Conservation (phyloP, 2,797 vertebrate genomes). For the Poecile montanus region DNA sequence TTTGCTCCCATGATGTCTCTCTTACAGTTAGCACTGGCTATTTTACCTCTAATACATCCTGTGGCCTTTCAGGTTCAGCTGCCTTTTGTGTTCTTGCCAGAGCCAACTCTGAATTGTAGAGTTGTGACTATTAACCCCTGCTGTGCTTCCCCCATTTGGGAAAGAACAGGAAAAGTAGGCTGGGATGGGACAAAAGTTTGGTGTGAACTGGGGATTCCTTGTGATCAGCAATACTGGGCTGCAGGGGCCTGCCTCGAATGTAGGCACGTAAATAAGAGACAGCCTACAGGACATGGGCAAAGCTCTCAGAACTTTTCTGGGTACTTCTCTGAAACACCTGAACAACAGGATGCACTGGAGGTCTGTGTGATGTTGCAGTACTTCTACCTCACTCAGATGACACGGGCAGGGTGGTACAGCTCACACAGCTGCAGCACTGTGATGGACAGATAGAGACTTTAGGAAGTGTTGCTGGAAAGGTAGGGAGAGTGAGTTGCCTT, state of each 20-base stretch:
- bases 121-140: rapidly evolving
- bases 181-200: neutral
- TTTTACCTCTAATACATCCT: neutral
- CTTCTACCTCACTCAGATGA: neutral
- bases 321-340: neutral
- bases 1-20: neutral
- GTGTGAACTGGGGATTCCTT: neutral
- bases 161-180: neutral
- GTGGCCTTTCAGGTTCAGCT: neutral
- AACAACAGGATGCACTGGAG: neutral
- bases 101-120: neutral
- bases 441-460: neutral
- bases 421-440: neutral
- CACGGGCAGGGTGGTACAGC: neutral
- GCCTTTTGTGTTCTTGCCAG: neutral
- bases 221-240: neutral
- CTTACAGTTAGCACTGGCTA: neutral
- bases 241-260: rapidly evolving
- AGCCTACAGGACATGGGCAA: neutral
- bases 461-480: neutral
- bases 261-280: neutral
- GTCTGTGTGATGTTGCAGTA: neutral
- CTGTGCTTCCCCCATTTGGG: neutral
- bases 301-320: neutral
- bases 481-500: neutral